A percentile compares a stretch with the other conserved stretches of the same genome.
Evolutionary conservation across 2,888 invertebrate species (phyloP).

Genomic region (Xestia ashworthii): DNA sequence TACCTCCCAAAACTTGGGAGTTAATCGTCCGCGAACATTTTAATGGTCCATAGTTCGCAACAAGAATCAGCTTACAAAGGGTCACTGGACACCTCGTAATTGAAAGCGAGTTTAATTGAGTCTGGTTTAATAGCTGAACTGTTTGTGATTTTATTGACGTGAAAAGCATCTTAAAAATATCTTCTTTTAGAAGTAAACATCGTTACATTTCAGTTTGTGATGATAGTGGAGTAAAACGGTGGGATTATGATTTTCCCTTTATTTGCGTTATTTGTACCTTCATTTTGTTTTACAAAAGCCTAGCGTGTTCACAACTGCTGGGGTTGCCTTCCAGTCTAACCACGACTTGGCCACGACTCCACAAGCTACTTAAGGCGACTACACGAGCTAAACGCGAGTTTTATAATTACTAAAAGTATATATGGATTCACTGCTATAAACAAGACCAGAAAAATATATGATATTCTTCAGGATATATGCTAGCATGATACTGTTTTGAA

Average conservation of each 20-base stretch:
- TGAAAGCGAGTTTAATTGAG: conserved; percentile 49
- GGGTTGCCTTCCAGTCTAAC: background rate
- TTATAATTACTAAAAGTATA: no score
- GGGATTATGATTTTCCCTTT: background rate
- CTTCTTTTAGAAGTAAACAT: background rate
- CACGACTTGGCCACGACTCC: background rate
- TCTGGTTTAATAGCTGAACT: conserved; percentile 4
- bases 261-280: background rate
- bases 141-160: background rate
- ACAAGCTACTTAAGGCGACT: no score
- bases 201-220: background rate
- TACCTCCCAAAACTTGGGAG: conserved; percentile 35
- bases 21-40: conserved; percentile 58
- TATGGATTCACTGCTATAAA: no score
- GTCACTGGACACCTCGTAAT: conserved; percentile 48
- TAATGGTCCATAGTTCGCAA: conserved; percentile 43
- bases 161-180: background rate
- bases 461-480: no score
- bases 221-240: background rate
- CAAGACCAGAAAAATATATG: no score
- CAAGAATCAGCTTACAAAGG: conserved; percentile 42
- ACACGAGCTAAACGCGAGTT: no score
- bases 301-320: background rate
- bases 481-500: no score
- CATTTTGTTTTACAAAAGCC: background rate